Evolutionary conservation across 1,140 invertebrate species (phyloP).

Genomic region (Pseudachorutes palmiensis): DNA sequence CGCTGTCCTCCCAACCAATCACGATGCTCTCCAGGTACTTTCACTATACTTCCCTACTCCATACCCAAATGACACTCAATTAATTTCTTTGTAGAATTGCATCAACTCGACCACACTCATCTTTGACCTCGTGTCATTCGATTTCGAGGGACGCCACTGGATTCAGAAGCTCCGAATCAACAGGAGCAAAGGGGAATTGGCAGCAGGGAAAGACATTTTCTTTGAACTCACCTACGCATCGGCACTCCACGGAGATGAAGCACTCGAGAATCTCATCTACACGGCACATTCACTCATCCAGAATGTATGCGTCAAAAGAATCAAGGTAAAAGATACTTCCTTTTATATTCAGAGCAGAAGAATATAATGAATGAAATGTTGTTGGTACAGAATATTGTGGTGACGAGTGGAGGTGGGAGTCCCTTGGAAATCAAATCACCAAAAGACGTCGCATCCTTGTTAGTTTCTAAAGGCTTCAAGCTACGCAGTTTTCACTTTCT

Average conservation of each 20-base stretch:
- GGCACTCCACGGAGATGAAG: slow-evolving; percentile 26
- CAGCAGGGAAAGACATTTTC: slow-evolving; percentile 29
- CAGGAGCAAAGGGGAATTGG: slow-evolving; percentile 28
- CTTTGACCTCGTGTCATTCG: slow-evolving; percentile 35
- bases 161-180: slow-evolving; percentile 32
- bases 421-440: slow-evolving; percentile 25
- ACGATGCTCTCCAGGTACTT: slow-evolving; percentile 25
- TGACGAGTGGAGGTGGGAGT: slow-evolving; percentile 27
- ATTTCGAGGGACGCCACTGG: slow-evolving; percentile 36
- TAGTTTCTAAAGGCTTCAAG: slow-evolving; percentile 13
- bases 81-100: slow-evolving; percentile 17
- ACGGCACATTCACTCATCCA: slow-evolving; percentile 25
- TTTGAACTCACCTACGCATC: slow-evolving; percentile 35
- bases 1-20: slow-evolving; percentile 30
- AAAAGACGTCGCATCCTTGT: slow-evolving; percentile 29
- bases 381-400: slow-evolving; percentile 28
- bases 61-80: neutral
- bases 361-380: no score
- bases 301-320: slow-evolving; percentile 29
- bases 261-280: slow-evolving; percentile 35
- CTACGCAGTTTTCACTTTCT: neutral
- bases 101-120: slow-evolving; percentile 20
- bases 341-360: no score
- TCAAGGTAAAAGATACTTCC: slow-evolving; percentile 26
- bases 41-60: neutral